Base-by-base conservation (phyloP, 2,888 invertebrate species). In the Sinopyrophorus schimmeli region DNA sequence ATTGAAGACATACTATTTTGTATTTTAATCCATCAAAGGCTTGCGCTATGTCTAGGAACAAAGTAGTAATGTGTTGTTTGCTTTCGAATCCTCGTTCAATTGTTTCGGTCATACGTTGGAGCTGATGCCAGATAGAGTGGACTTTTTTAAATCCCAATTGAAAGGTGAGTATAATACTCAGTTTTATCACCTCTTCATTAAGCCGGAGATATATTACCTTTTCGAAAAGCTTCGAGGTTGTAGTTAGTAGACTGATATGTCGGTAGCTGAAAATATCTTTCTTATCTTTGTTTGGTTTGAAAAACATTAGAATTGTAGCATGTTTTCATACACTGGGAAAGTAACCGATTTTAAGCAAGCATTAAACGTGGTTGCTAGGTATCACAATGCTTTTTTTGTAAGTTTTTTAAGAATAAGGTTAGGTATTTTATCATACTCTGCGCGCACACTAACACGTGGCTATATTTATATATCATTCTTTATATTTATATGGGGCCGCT, bases 111-210 rank as follows among this genome's bases (percentile, higher is more conserved):
- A 67, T 54, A 35, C 58, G 20, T 35, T 35, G 35, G 18, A 18
- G 14, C 11, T 18, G 2, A 65, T 35, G 35, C 5, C 35, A 31
- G n/a, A 17, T 64, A 2, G 57, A 59, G 41, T 63, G 62, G 9
- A 47, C 44, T 17, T 28, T 35, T 21, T 61, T 27, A 43, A 65
- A 65, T 5, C 61, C 60, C 41, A 59, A 61, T 53, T 64, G 63
- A 9, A 27, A 35, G 7, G 31, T 15, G n/a, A 7, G n/a, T 3
- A 31, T 9, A 9, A 17, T 31, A 3, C 17, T 34, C 14, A 5
- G 35, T 11, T 9, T 21, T 35, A 5, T 9, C 9, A 31, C 17
- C 17, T 14, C 18, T 15, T 31, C n/a, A 31, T 16, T 14, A n/a
- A 31, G 3, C 18, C 31, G 7, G 31, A 3, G 10, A n/a, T 6